phyloP scores from a whole-genome alignment of 2,888 invertebrate genomes.

The Blomia tropicalis region DNA sequence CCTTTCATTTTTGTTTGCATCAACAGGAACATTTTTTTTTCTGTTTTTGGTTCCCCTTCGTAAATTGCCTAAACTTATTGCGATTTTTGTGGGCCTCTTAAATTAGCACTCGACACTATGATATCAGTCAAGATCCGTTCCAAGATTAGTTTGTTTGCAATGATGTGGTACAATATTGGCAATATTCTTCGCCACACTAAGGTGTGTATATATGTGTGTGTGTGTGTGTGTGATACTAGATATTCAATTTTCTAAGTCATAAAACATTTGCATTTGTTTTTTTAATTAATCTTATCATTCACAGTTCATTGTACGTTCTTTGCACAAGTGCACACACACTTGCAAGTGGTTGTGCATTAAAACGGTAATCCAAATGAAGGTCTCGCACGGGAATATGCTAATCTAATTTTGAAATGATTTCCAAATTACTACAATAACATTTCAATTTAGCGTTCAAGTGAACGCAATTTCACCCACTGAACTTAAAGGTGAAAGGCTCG shows the following conservation, averaged over 20 bases:
- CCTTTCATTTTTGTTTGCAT: too few relatives aligned
- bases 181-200: too few relatives aligned
- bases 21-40: too few relatives aligned
- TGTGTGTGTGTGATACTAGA: too few relatives aligned
- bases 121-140: background rate
- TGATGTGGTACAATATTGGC: too few relatives aligned
- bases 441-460: slow-evolving; percentile 15
- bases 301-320: background rate
- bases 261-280: too few relatives aligned
- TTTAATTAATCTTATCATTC: slow-evolving; percentile 5
- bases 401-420: slow-evolving; percentile 5
- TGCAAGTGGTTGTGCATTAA: background rate
- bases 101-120: background rate
- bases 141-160: background rate
- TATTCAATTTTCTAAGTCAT: too few relatives aligned
- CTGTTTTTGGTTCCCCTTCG: too few relatives aligned
- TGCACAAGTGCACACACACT: background rate
- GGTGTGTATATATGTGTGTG: too few relatives aligned
- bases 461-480: too few relatives aligned
- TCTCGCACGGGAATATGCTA: background rate
- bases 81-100: too few relatives aligned
- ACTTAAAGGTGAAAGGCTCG: background rate
- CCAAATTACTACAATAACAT: slow-evolving; percentile 7
- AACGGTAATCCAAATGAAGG: background rate
- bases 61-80: too few relatives aligned